Percentiles rank a stretch among this genome's conserved stretches.
These are phyloP conservation scores for Thyatira batis DNA, from an alignment of 2,888 invertebrate species.

Conservation along the genomic window DNA sequence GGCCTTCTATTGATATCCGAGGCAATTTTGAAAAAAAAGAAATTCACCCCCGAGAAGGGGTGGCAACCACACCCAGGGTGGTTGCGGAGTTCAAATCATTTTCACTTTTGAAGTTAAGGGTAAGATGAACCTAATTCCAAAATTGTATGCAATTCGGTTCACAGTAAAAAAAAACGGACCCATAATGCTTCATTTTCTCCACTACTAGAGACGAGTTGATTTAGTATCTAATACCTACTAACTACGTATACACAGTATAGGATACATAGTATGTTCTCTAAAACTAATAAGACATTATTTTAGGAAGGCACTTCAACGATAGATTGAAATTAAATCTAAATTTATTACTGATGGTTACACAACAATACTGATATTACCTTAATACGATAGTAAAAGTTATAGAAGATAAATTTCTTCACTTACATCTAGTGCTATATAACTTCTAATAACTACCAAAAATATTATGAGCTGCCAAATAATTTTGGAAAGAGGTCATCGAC, in stretches of 20 bases:
- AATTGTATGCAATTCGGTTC: too few species aligned
- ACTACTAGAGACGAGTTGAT: too few species aligned
- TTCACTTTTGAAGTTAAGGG: too few species aligned
- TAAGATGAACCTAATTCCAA: too few species aligned
- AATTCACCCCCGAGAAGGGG: too few species aligned
- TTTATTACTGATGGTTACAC: background rate
- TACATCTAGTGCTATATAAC: slow-evolving; percentile 12
- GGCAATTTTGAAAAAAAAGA: too few species aligned
- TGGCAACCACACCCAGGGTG: too few species aligned
- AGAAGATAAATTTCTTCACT: background rate
- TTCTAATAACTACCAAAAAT: slow-evolving; percentile 57
- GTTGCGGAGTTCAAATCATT: too few species aligned
- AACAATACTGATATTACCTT: background rate
- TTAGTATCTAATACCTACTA: slow-evolving; percentile 4
- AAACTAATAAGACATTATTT: background rate
- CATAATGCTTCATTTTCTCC: too few species aligned
- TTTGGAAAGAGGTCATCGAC: slow-evolving; percentile 54
- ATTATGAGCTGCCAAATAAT: slow-evolving; percentile 65
- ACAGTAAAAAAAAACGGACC: too few species aligned
- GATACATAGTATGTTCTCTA: background rate
- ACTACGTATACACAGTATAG: background rate
- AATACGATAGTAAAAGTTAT: background rate
- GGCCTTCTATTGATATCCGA: too few species aligned
- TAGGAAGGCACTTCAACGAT: background rate
- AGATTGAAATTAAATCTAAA: background rate